Conservation (phyloP, 2,888 invertebrate species). For the Cheilosia urbana region DNA sequence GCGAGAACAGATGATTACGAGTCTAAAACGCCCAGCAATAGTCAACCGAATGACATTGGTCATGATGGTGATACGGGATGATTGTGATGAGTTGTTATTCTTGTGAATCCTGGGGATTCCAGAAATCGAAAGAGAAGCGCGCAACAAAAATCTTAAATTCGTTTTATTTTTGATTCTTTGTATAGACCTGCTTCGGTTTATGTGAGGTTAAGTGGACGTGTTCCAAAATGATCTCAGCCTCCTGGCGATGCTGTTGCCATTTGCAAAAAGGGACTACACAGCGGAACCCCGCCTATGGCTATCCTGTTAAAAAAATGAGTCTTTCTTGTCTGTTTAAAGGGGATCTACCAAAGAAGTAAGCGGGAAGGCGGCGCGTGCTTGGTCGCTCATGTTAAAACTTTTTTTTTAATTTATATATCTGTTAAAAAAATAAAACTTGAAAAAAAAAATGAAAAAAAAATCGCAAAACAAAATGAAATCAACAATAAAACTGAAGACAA, state of each 20-base stretch:
- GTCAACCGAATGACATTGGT: conserved; percentile 11
- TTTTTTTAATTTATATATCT: conserved; percentile 12
- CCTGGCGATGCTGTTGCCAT: conserved; percentile 43
- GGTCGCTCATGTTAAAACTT: conserved; percentile 60
- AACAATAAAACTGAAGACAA: conserved; percentile 6
- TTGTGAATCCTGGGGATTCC: conserved; percentile 63
- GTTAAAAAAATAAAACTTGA: conserved; percentile 18
- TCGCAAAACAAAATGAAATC: conserved; percentile 22
- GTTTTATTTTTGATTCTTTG: conserved; percentile 6
- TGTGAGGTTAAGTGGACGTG: conserved; percentile 20
- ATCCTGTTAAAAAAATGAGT: neutral
- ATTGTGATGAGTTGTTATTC: conserved; percentile 45
- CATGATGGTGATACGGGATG: conserved; percentile 54
- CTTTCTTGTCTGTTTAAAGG: conserved; percentile 10
- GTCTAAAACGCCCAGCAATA: conserved; percentile 8
- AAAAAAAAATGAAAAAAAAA: conserved; percentile 24
- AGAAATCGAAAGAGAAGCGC: conserved; percentile 43
- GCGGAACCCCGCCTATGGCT: conserved; percentile 28
- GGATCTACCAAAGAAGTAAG: conserved; percentile 30
- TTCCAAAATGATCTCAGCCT: conserved; percentile 29
- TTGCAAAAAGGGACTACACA: conserved; percentile 16
- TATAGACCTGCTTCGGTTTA: conserved; percentile 17
- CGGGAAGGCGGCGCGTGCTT: conserved; percentile 59
- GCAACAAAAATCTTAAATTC: conserved; percentile 23
- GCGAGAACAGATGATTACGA: conserved; percentile 23